phyloP scores from a whole-genome alignment of 2,113 vertebrate genomes.

The Anser brachyrhynchus region DNA sequence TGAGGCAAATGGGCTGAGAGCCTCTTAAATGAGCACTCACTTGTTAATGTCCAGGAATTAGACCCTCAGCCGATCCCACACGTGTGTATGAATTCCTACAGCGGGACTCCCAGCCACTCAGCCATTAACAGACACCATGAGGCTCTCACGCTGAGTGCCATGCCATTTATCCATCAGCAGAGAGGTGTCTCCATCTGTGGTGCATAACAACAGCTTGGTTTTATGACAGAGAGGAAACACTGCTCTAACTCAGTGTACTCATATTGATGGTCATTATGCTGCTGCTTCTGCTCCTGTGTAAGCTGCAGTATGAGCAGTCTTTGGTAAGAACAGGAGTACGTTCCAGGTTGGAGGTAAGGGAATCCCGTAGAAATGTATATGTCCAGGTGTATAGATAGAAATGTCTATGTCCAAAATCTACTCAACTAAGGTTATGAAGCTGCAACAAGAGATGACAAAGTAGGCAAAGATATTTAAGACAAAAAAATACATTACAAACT shows the following conservation, averaged over 20 bases:
- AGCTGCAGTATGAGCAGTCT: neutral
- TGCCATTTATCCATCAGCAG: neutral
- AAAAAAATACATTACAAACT: neutral
- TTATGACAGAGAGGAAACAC: neutral
- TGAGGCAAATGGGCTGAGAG: neutral
- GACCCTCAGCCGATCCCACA: neutral
- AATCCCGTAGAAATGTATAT: neutral
- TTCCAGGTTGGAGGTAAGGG: neutral
- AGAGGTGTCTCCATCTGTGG: slow-evolving; percentile 42
- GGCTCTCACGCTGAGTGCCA: neutral
- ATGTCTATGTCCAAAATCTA: neutral
- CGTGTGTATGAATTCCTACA: neutral
- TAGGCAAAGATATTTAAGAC: neutral
- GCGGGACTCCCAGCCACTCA: neutral
- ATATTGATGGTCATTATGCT: neutral
- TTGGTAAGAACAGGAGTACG: neutral
- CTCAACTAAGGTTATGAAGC: neutral
- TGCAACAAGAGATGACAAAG: neutral
- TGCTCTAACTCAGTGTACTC: neutral
- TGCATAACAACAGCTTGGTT: slow-evolving; percentile 20
- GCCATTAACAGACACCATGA: neutral
- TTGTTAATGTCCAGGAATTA: neutral
- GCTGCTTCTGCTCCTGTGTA: neutral
- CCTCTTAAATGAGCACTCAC: neutral
- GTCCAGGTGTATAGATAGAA: neutral